Base-by-base conservation (phyloP, 2,113 vertebrate species). In the Corvus moneduloides region DNA sequence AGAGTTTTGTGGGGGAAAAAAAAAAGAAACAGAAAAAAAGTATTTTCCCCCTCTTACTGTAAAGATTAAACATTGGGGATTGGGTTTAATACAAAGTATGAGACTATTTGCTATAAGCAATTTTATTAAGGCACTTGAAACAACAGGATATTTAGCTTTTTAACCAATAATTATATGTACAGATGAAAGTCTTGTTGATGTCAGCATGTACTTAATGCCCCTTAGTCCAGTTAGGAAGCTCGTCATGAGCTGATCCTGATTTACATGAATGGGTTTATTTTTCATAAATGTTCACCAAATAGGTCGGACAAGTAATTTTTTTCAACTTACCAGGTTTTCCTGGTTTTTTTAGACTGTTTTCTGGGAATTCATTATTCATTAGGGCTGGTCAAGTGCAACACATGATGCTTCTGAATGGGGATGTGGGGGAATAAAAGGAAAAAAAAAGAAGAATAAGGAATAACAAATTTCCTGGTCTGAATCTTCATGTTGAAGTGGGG, bases 351-450 rank as follows among this genome's bases (percentile, higher is more conserved):
- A 66, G 69, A 89, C 32, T 69, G 52, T 95, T 95, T 93, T 77
- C 90, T 87, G 51, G 68, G 69, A 52, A 95, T 91, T 93, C 81
- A 87, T 95, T 91, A 95, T 93, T 95, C 87, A 95, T 95, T 54
- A 49, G 48, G 12, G 67, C 18, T 93, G 90, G 81, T 84, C 92
- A 95, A 89, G 68, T 71, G 81, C 55, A 91, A 81, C 51, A 62
- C 77, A 54, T 62, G 84, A 48, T 67, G 64, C 32, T 84, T 81
- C 82, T 89, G 94, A 86, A 77, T 46, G 69, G 51, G 67, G 89
- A 84, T 55, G 21, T 0, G n/a, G 27, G 39, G 28, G 24, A 48
- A n/a, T 22, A 87, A 75, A 48, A 18, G 35, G 35, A 84, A 87
- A 91, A 91, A 91, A 48, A 44, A 61, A 66, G 10, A 77, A 76